Percentiles rank a stretch among this genome's conserved stretches.
Conservation (phyloP, 2,888 invertebrate species). For the Galeruca laticollis region DNA sequence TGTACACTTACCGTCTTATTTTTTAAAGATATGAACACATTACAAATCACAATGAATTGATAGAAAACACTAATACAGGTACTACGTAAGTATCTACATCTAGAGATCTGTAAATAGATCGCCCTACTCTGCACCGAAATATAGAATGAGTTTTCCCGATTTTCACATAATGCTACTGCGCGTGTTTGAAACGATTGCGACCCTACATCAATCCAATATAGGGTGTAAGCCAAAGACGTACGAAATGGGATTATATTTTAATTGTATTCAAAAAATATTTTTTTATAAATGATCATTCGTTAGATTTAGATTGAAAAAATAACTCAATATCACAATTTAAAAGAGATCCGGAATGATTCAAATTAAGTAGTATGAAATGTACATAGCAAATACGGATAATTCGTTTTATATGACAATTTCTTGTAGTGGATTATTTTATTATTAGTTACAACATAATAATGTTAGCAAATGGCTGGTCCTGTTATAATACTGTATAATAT, state of each 20-base stretch:
- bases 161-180: conserved; percentile 28
- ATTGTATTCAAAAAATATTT: no score
- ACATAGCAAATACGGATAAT: no score
- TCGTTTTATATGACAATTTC: no score
- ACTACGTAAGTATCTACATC: conserved; percentile 23
- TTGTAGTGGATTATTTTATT: no score
- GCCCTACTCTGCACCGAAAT: conserved; percentile 18
- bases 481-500: no score
- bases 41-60: conserved; percentile 20
- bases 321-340: no score
- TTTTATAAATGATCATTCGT: no score
- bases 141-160: conserved; percentile 33
- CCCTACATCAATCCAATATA: conserved; percentile 18
- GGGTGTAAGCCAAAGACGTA: conserved; percentile 13
- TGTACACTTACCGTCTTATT: conserved; percentile 21
- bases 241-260: neutral
- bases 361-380: no score
- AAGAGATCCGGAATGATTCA: no score
- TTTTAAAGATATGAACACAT: conserved; percentile 28
- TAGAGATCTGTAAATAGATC: conserved; percentile 30
- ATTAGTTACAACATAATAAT: no score
- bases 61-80: conserved; percentile 13
- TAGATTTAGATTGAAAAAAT: no score
- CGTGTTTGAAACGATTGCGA: conserved; percentile 24
- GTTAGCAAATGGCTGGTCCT: no score